Evolutionary conservation across 2,888 invertebrate genomes (phyloP).

Genomic region (Tetragnatha montana): DNA sequence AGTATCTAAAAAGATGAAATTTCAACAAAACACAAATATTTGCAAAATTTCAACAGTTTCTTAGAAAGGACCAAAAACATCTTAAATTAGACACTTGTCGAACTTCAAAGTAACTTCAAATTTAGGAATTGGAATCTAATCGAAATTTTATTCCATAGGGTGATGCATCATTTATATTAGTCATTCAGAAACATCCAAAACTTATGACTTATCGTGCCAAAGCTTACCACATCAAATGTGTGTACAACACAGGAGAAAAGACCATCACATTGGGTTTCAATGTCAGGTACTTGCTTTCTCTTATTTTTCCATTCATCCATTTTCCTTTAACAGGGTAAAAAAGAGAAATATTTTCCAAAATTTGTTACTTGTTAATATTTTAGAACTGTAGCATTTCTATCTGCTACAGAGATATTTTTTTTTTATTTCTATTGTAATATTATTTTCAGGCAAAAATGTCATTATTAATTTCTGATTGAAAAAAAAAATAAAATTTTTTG

Average conservation of each 20-base stretch:
- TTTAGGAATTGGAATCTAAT: not conserved
- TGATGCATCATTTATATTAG: constrained; percentile 92
- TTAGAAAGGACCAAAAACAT: too few relatives aligned
- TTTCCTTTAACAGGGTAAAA: not conserved
- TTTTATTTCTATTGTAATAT: not conserved
- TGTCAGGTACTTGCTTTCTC: constrained; percentile 78
- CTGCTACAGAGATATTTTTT: not conserved
- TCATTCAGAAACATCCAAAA: constrained; percentile 97
- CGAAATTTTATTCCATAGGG: constrained; percentile 80
- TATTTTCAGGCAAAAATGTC: not conserved
- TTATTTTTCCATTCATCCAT: not conserved
- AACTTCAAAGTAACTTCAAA: too few relatives aligned
- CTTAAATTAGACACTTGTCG: too few relatives aligned
- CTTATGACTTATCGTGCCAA: constrained; percentile 95
- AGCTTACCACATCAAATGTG: constrained; percentile 96
- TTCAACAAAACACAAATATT: too few relatives aligned
- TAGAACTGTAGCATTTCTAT: too few relatives aligned
- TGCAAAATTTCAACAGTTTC: too few relatives aligned
- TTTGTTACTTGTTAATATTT: too few relatives aligned
- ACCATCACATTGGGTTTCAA: constrained; percentile 94
- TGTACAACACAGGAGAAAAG: constrained; percentile 94
- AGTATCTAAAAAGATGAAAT: constrained; percentile 74
- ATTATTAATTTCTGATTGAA: not conserved
- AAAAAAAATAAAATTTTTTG: too few relatives aligned
- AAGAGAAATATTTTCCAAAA: not conserved